A percentile compares a stretch with the other conserved stretches of the same genome.
Conservation (phyloP, 2,888 invertebrate species). For the Podotricha telesiphe region DNA sequence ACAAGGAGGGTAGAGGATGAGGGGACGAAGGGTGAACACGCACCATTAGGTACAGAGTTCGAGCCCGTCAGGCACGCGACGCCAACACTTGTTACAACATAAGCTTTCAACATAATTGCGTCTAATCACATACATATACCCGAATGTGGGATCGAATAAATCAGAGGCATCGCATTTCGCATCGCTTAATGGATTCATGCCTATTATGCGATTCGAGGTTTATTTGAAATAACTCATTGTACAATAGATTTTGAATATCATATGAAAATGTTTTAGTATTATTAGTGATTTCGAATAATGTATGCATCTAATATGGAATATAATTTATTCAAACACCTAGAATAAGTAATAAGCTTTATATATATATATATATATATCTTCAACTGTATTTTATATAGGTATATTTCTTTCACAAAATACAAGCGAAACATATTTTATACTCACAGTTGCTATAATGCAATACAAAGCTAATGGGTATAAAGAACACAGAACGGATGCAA, state of each 20-base stretch:
- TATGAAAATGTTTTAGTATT: slow-evolving; percentile 19
- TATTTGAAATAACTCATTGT: slow-evolving; percentile 21
- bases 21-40: slow-evolving; percentile 61
- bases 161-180: slow-evolving; percentile 33
- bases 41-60: slow-evolving; percentile 76
- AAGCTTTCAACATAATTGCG: slow-evolving; percentile 76
- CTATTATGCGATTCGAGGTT: slow-evolving; percentile 27
- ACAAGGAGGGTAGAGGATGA: slow-evolving; percentile 68
- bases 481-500: slow-evolving; percentile 72
- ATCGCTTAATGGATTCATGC: slow-evolving; percentile 30
- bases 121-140: slow-evolving; percentile 62
- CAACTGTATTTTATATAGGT: background rate
- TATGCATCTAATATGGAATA: slow-evolving; percentile 11
- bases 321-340: background rate
- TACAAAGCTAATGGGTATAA: slow-evolving; percentile 51
- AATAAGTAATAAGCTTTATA: background rate
- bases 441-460: slow-evolving; percentile 14
- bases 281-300: slow-evolving; percentile 12
- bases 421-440: slow-evolving; percentile 4
- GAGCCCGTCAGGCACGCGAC: slow-evolving; percentile 69
- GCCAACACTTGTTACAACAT: slow-evolving; percentile 72
- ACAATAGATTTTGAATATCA: slow-evolving; percentile 25
- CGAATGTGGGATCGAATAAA: slow-evolving; percentile 34
- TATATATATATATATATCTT: background rate
- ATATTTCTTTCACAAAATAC: background rate